Evolutionary conservation across 53 echinoderm and acorn worm genomes (phyloP).

Genomic region (Astropecten irregularis): DNA sequence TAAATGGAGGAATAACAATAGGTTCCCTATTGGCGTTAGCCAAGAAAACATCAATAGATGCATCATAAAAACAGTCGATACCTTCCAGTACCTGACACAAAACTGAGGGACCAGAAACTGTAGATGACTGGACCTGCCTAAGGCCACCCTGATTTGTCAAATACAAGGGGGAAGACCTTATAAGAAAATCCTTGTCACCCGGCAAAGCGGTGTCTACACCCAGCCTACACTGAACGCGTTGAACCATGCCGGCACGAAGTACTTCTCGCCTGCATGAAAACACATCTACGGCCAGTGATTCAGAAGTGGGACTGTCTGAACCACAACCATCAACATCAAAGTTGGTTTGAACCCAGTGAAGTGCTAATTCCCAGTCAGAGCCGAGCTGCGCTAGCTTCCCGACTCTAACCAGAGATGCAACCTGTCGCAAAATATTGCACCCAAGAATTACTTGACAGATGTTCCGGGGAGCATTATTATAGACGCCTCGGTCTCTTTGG

Average conservation of each 20-base stretch:
- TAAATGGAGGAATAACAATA: background rate
- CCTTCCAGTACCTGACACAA: slow-evolving; percentile 11
- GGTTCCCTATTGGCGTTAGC: background rate
- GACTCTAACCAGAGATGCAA: background rate
- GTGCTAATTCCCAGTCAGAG: slow-evolving; percentile 12
- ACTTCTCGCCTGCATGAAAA: background rate
- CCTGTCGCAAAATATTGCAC: slow-evolving; percentile 3
- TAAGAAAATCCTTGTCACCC: background rate
- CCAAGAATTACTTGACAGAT: background rate
- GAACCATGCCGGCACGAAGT: background rate
- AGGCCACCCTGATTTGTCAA: background rate
- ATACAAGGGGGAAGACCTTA: background rate
- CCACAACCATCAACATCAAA: background rate
- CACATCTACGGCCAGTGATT: background rate
- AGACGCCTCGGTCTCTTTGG: background rate
- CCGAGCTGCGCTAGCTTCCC: background rate
- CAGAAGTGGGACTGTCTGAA: background rate
- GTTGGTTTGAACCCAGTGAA: background rate
- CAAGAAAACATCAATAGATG: background rate
- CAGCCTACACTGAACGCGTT: background rate
- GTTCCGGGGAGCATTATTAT: background rate
- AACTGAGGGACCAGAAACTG: background rate
- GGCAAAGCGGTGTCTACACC: background rate
- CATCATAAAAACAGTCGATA: background rate
- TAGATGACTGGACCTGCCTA: background rate